phyloP scores from a whole-genome alignment of 2,113 vertebrate species.

The Antennarius striatus region DNA sequence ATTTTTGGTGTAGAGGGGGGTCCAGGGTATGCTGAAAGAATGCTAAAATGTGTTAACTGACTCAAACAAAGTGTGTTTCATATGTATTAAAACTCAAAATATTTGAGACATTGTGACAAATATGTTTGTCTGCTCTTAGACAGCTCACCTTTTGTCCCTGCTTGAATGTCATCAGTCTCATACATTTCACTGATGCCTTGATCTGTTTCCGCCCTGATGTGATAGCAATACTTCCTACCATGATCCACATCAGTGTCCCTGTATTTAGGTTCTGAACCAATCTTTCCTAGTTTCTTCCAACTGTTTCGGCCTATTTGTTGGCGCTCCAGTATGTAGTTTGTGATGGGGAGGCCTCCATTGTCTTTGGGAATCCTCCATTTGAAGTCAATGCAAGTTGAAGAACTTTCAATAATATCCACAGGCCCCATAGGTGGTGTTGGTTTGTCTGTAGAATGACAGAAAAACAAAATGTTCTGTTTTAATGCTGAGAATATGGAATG shows the following conservation, averaged over 20 bases:
- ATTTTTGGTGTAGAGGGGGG: constrained; percentile 81
- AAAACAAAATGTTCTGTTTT: neutral
- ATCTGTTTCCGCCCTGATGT: constrained; percentile 80
- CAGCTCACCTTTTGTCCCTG: constrained; percentile 83
- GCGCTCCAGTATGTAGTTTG: constrained; percentile 82
- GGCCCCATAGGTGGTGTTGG: constrained; percentile 84
- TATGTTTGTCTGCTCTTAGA: neutral
- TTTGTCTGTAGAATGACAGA: constrained; percentile 71
- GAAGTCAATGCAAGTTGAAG: constrained; percentile 75
- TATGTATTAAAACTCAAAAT: neutral
- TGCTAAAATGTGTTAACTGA: neutral
- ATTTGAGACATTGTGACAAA: neutral
- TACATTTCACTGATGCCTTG: constrained; percentile 82
- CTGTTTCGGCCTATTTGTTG: constrained; percentile 83
- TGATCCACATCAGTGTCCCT: constrained; percentile 81
- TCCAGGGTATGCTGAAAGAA: constrained; percentile 79
- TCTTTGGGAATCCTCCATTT: constrained; percentile 85
- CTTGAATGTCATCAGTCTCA: constrained; percentile 84
- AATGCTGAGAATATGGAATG: neutral
- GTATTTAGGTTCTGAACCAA: constrained; percentile 76
- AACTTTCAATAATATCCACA: constrained; percentile 80
- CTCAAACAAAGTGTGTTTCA: neutral
- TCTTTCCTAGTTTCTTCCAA: constrained; percentile 85
- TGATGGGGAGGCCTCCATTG: constrained; percentile 81
- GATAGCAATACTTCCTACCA: constrained; percentile 86